phyloP scores from a whole-genome alignment of 2,113 vertebrate genomes.

The Microtus richardsoni region DNA sequence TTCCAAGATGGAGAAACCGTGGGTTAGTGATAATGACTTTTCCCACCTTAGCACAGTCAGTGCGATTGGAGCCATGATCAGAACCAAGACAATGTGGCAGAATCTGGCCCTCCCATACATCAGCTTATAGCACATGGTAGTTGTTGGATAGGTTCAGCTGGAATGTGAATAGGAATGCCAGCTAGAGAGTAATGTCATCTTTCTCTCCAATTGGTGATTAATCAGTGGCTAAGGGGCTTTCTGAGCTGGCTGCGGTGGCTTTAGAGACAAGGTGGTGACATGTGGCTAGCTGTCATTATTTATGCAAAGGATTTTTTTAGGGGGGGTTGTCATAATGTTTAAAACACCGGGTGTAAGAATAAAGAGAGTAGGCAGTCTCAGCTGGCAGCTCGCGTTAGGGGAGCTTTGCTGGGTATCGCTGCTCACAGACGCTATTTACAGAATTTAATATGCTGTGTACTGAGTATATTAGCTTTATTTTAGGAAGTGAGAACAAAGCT shows the following conservation, averaged over 20 bases:
- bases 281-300: neutral
- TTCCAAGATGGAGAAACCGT: neutral
- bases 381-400: neutral
- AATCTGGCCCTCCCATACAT: accelerated
- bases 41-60: neutral
- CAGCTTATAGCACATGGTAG: accelerated
- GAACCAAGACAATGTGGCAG: neutral
- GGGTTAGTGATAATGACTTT: neutral
- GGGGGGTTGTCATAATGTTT: neutral
- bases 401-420: neutral
- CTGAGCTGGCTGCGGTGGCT: neutral
- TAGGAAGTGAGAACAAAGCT: slow-evolving; percentile 35
- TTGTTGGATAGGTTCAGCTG: accelerated
- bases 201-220: neutral
- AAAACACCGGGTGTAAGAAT: neutral
- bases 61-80: neutral
- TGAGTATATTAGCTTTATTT: slow-evolving; percentile 59
- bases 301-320: neutral
- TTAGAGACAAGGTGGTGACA: neutral
- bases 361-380: neutral
- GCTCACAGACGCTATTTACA: neutral
- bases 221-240: neutral
- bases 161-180: neutral
- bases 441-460: slow-evolving; percentile 19
- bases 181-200: neutral